phyloP scores from a whole-genome alignment of 1,140 invertebrate genomes.

The Drosophila nebulosa region DNA sequence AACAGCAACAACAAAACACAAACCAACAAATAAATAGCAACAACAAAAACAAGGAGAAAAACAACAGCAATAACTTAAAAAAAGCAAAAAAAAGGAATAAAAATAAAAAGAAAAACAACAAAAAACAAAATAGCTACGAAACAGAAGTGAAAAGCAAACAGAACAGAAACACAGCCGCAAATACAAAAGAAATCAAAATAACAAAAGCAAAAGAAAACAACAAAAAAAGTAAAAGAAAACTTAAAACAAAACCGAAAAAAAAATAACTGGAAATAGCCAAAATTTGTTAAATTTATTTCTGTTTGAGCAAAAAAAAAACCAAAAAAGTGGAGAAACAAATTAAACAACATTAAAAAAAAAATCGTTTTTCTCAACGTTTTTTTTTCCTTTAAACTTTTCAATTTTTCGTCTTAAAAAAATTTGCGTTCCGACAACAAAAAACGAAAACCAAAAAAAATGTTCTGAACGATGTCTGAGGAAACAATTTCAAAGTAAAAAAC shows the following conservation, averaged over 20 bases:
- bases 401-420: constrained; percentile 62
- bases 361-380: constrained; percentile 15
- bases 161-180: constrained; percentile 42
- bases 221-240: constrained; percentile 47
- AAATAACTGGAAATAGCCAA: constrained; percentile 68
- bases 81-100: constrained; percentile 3
- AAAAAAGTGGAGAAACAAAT: constrained; percentile 22
- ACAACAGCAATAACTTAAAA: constrained; percentile 11
- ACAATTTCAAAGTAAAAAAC: constrained; percentile 53
- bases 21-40: too few relatives aligned
- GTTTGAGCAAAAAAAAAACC: constrained; percentile 52
- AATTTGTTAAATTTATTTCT: constrained; percentile 76
- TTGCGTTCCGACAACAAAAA: constrained; percentile 60
- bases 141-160: constrained; percentile 43
- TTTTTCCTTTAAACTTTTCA: constrained; percentile 15
- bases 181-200: constrained; percentile 46
- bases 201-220: constrained; percentile 31
- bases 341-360: constrained; percentile 25
- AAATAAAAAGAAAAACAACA: constrained; percentile 29
- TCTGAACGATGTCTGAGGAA: constrained; percentile 49
- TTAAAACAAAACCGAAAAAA: constrained; percentile 38
- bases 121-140: constrained; percentile 45
- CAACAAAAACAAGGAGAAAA: constrained; percentile 36
- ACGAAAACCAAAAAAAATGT: constrained; percentile 55
- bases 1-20: constrained; percentile 34